These are phyloP conservation scores for Muricea muricata DNA, from an alignment of 92 coral and sea anemone species.

Conservation along the genomic window DNA sequence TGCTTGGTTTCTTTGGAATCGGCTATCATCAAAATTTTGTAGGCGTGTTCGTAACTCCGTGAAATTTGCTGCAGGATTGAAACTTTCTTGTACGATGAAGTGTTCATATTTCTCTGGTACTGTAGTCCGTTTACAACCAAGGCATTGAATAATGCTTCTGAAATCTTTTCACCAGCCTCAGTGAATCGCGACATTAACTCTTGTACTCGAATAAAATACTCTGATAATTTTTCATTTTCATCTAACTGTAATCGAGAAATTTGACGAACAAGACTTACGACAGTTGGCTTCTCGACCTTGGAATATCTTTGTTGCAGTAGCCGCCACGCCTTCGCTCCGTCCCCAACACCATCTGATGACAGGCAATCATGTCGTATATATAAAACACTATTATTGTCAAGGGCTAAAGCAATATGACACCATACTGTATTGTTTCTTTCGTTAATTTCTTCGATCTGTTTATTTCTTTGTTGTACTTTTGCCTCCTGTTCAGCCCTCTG, in stretches of 20 bases:
- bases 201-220: neutral
- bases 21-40: neutral
- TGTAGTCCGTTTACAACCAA: neutral
- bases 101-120: neutral
- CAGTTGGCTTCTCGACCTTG: neutral
- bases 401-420: slow-evolving; percentile 2
- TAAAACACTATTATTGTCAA: neutral
- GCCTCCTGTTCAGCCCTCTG: neutral
- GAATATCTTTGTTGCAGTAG: neutral
- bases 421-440: neutral
- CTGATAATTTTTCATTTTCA: neutral
- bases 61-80: neutral
- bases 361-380: slow-evolving; percentile 22
- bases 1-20: neutral
- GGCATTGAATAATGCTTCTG: neutral
- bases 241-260: neutral
- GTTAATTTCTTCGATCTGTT: neutral
- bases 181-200: neutral
- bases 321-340: slow-evolving; percentile 19
- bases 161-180: neutral
- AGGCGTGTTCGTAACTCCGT: slow-evolving; percentile 1
- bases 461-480: neutral
- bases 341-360: slow-evolving; percentile 7
- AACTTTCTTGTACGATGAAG: slow-evolving; percentile 8
- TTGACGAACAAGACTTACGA: neutral